A percentile compares a stretch with the other conserved stretches of the same genome.
These are phyloP conservation scores for Nyleta sp. DNA, from an alignment of 2,888 invertebrate species.

Conservation along the genomic window DNA sequence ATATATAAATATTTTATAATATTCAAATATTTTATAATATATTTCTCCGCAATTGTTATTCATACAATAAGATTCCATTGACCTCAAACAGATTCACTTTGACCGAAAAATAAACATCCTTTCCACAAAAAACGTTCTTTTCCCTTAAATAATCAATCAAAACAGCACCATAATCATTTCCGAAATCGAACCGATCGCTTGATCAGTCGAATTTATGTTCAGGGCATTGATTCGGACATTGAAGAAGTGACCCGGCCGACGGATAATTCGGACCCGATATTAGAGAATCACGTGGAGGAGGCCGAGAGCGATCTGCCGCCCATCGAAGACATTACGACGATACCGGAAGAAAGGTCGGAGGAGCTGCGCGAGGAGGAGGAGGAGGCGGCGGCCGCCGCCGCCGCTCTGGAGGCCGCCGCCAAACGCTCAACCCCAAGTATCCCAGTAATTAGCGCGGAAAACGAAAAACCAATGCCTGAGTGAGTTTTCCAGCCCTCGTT, in stretches of 20 bases:
- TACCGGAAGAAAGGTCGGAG: slow-evolving; percentile 85
- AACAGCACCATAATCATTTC: no score
- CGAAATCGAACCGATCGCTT: background rate
- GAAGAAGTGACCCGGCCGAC: slow-evolving; percentile 91
- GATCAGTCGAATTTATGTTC: slow-evolving; percentile 18
- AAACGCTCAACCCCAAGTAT: slow-evolving; percentile 69
- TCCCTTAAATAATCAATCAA: no score
- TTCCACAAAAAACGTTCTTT: no score
- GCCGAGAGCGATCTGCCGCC: slow-evolving; percentile 76
- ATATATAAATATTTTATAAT: no score
- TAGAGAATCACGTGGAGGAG: slow-evolving; percentile 76
- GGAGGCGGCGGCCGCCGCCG: slow-evolving; percentile 77
- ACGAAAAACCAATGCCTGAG: slow-evolving; percentile 72
- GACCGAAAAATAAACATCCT: no score
- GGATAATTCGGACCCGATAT: slow-evolving; percentile 83
- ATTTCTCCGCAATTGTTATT: no score
- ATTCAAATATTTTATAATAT: no score
- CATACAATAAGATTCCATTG: no score
- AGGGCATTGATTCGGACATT: slow-evolving; percentile 95
- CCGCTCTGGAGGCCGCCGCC: slow-evolving; percentile 64
- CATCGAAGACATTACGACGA: slow-evolving; percentile 80
- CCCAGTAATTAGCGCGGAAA: slow-evolving; percentile 72
- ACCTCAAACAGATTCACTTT: no score
- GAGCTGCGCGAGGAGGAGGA: slow-evolving; percentile 83
- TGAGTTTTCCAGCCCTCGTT: slow-evolving; percentile 65